phyloP scores from a whole-genome alignment of 2,113 vertebrate species.

The Perognathus longimembris region DNA sequence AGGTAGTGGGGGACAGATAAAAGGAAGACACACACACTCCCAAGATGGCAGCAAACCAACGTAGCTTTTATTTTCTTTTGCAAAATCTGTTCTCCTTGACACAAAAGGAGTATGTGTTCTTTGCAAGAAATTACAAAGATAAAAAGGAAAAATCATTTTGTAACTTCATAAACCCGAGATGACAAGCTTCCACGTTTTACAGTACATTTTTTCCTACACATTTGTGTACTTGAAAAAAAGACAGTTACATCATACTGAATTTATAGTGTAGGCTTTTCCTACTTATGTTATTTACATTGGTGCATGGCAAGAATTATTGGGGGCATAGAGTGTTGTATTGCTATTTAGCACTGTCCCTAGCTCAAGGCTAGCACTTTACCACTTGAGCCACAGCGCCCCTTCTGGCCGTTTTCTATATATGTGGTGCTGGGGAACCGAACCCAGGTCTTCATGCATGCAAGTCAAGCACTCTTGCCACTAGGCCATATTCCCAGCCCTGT shows the following conservation, averaged over 20 bases:
- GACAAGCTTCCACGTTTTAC: background rate
- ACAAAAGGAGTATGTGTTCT: slow-evolving; percentile 37
- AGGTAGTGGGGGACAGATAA: background rate
- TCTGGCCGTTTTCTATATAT: too few species aligned
- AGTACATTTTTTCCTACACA: background rate
- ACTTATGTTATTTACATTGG: too few species aligned
- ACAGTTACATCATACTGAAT: background rate
- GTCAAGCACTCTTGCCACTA: too few species aligned
- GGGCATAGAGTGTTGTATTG: rapidly evolving
- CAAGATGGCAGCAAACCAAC: background rate
- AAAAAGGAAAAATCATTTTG: slow-evolving; percentile 18
- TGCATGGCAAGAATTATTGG: background rate
- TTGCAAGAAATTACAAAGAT: slow-evolving; percentile 53
- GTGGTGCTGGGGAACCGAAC: too few species aligned
- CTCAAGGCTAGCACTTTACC: too few species aligned
- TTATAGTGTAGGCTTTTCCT: background rate
- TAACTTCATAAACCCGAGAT: background rate
- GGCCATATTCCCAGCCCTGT: too few species aligned
- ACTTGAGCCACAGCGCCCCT: too few species aligned
- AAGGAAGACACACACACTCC: background rate
- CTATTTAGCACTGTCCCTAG: too few species aligned
- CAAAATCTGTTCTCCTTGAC: slow-evolving; percentile 18
- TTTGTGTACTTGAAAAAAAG: background rate
- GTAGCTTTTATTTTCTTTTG: slow-evolving; percentile 23
- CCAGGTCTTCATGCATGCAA: too few species aligned